Evolutionary conservation across 2,888 invertebrate species (phyloP).

Genomic region (Tetheella fluctuosa): DNA sequence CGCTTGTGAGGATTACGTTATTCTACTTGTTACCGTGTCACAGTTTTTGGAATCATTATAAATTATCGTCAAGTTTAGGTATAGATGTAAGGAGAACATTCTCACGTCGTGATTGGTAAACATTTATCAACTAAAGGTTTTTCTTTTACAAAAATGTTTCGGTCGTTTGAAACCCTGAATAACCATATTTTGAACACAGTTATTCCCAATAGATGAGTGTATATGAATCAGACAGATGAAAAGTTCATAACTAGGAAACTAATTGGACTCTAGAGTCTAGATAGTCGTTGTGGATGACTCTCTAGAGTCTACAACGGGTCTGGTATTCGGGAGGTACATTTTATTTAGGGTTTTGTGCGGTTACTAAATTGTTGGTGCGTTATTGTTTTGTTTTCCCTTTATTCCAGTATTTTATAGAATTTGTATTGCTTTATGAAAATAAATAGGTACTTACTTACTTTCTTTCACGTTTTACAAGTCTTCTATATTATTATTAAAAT

Average conservation of each 20-base stretch:
- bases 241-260: conserved; percentile 72
- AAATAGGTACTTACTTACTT: too few relatives aligned
- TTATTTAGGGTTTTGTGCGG: conserved; percentile 26
- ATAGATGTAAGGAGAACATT: conserved; percentile 21
- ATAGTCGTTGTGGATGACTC: conserved; percentile 63
- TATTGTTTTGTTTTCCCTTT: background rate
- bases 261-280: conserved; percentile 63
- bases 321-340: conserved; percentile 29
- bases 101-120: background rate
- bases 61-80: conserved; percentile 31
- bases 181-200: conserved; percentile 38
- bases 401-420: background rate
- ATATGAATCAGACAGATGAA: conserved; percentile 60
- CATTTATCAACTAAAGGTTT: conserved; percentile 10
- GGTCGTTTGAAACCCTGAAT: conserved; percentile 29
- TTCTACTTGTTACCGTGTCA: conserved; percentile 55
- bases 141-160: conserved; percentile 7
- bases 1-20: conserved; percentile 54
- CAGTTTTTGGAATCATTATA: conserved; percentile 46
- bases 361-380: background rate
- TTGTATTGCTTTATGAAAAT: background rate
- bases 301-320: conserved; percentile 42
- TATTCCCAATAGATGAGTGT: conserved; percentile 42
- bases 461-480: too few relatives aligned
- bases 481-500: too few relatives aligned